Base-by-base conservation (phyloP, 2,797 vertebrate genomes). In the Anableps anableps region DNA sequence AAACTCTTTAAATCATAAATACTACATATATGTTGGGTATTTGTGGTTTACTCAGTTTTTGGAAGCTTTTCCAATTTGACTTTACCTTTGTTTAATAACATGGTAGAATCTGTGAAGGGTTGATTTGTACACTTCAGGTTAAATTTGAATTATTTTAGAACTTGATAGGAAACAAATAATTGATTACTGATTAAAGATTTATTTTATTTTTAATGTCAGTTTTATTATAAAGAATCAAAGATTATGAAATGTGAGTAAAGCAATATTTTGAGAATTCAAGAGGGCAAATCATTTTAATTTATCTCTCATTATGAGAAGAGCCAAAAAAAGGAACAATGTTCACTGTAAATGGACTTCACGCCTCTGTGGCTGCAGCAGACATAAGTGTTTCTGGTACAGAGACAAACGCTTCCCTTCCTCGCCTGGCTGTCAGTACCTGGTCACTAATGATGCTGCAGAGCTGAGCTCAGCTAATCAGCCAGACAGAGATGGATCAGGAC, bases 401-500 rank as follows among this genome's bases (percentile, higher is more conserved):
- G 91, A 94, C 79, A 92, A 93, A 93, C 80, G 19, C 82, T 74
- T 92, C 74, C 72, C 48, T 92, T 68, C 74, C 50, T 76, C 78
- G 79, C 85, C 83, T 83, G 77, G 78, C 86, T 92, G 88, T 94
- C 89, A 91, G 91, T 91, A 90, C 84, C 92, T 90, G 92, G 93
- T 86, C 93, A 88, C 89, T 95, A 95, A 95, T 89, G 91, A 91
- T 89, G 87, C 89, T 77, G 91, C 88, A 85, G 83, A 74, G 92
- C 94, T 95, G 95, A 95, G 93, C 91, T 92, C 94, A 94, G 95
- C 94, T 91, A 89, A 91, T 90, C 88, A 87, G 78, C 75, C 88
- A 75, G 94, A 94, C 95, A 93, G 91, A 94, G 95, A 95, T 94
- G 88, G 91, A 95, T 95, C 90, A 86, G 89, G 85, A 87, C 68